Conservation (phyloP, 1,140 invertebrate genomes). For the Achatina immaculata region DNA sequence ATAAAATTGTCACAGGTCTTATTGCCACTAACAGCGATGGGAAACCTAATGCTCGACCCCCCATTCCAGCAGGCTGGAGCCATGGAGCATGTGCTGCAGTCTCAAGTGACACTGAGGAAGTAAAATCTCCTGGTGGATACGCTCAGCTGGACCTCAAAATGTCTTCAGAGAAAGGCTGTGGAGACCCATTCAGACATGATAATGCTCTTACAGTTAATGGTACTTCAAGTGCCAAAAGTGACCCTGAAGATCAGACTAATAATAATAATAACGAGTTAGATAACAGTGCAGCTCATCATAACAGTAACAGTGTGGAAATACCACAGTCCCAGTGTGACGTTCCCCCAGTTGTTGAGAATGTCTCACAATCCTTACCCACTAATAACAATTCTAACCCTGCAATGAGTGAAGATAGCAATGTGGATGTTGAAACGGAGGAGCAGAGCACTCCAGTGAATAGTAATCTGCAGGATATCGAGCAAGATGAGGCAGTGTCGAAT, state of each 20-base stretch:
- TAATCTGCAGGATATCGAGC: constrained; percentile 10
- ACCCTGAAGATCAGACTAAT: constrained; percentile 1
- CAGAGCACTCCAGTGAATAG: background rate
- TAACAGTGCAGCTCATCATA: background rate
- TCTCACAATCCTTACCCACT: constrained; percentile 3
- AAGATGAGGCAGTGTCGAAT: background rate
- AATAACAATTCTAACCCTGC: constrained; percentile 20
- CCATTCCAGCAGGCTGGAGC: constrained; percentile 28
- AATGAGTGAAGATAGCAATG: constrained; percentile 35
- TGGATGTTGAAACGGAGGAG: constrained; percentile 30
- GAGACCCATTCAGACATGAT: background rate
- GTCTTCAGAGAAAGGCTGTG: constrained; percentile 21
- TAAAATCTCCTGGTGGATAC: background rate
- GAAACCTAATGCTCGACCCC: constrained; percentile 27
- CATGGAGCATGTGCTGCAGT: background rate
- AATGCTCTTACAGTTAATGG: background rate
- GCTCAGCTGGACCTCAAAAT: background rate
- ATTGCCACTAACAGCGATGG: constrained; percentile 35
- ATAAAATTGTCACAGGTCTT: constrained; percentile 31
- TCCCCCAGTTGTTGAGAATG: background rate
- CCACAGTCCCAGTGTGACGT: background rate
- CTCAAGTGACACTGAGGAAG: constrained; percentile 11
- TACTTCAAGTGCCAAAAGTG: constrained; percentile 7
- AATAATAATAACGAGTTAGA: constrained; percentile 3
- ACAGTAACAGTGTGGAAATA: constrained; percentile 23